Evolutionary conservation across 2,113 vertebrate species (phyloP).

Genomic region (Castor canadensis): DNA sequence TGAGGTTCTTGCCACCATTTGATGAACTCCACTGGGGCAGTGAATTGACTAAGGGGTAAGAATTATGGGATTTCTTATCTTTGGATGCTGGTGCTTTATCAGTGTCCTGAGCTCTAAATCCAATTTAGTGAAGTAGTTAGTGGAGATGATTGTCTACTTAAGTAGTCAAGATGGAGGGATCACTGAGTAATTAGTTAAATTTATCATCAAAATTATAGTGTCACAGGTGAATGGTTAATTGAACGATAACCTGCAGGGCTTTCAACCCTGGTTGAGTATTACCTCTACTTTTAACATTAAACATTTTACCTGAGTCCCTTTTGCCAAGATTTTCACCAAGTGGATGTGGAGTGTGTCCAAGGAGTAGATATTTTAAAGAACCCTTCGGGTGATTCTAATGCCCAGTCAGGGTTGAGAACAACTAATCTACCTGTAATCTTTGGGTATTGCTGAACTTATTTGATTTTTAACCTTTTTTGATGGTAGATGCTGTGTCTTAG

Average conservation of each 20-base stretch:
- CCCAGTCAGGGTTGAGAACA: background rate
- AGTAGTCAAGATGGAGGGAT: constrained; percentile 40
- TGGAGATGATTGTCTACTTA: constrained; percentile 45
- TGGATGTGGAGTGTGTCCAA: background rate
- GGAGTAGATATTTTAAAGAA: background rate
- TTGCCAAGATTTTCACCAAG: background rate
- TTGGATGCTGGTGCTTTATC: constrained; percentile 56
- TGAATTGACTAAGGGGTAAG: background rate
- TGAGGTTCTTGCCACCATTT: background rate
- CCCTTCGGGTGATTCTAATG: background rate
- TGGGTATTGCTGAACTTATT: background rate
- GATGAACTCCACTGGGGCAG: background rate
- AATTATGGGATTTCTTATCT: constrained; percentile 59
- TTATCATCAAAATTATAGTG: constrained; percentile 67
- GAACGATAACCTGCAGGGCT: constrained; percentile 1
- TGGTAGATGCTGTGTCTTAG: background rate
- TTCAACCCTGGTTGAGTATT: constrained; percentile 29
- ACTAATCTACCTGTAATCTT: background rate
- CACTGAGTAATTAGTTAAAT: constrained; percentile 68
- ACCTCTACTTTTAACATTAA: constrained; percentile 32
- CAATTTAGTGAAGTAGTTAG: constrained; percentile 61
- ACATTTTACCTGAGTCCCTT: background rate
- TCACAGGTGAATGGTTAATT: constrained; percentile 54
- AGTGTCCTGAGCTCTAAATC: constrained; percentile 53
- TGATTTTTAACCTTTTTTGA: background rate